Base-by-base conservation (phyloP, 2,113 vertebrate species). In the Mirza zaza region DNA sequence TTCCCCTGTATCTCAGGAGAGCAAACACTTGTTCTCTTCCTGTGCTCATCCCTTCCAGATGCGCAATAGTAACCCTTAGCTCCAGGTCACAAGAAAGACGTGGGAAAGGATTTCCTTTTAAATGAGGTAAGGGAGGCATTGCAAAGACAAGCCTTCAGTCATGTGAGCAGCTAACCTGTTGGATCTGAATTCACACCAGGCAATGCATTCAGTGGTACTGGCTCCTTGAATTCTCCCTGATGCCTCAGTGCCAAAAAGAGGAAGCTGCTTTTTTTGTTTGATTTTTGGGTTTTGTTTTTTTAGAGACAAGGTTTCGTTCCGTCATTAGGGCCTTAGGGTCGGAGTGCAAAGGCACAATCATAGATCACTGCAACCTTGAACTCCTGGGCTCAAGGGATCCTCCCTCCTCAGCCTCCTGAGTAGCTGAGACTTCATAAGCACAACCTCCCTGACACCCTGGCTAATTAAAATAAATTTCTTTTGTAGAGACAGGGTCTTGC, bases 201-300 rank as follows among this genome's bases (percentile, higher is more conserved):
- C 52, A 55, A 55, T 20, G 52, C 18, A 55, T 55, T 55, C 52
- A 18, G 52, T 55, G 17, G 52, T 32, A 8, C 76, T 9, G 50
- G 87, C n/a, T 84, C 27, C 15, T 20, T 81, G 63, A 45, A 6
- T 23, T 21, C 45, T 68, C 52, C 25, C 3, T 20, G 20, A 25
- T 0, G 1, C 21, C 27, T 70, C 65, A 34, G 17, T 18, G 52
- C 52, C 52, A 18, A 55, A 0, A 9, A 20, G 2, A 77, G 39
- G 75, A 87, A 61, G 42, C 25, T 70, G 68, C n/a, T 21, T 27
- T 73, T 42, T 73, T 73, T 39, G 55, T 57, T 20, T 57, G 55
- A 20, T 21, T 57, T 57, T 57, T 57, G 18, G 55, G 55, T 21
- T 57, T 57, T 21, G 55, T 57, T 39, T 71, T 73, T 73, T 42